A percentile compares a stretch with the other conserved stretches of the same genome.
phyloP scores from a whole-genome alignment of 1,140 invertebrate species.

The Melipona quadrifasciata region DNA sequence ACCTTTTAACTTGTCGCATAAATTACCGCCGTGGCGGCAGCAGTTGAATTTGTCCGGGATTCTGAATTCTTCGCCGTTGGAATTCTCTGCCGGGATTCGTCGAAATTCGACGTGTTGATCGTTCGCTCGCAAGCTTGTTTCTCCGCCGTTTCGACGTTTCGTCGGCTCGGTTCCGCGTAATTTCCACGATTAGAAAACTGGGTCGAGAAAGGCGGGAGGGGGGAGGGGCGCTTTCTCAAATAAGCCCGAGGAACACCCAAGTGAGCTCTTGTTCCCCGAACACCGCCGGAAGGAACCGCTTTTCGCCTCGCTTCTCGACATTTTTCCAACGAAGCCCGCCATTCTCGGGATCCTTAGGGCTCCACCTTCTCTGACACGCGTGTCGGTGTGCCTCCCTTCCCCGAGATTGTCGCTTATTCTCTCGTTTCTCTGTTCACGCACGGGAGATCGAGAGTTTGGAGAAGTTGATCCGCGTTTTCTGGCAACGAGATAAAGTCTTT shows the following conservation, averaged over 20 bases:
- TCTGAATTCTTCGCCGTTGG: background rate
- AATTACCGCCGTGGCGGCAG: background rate
- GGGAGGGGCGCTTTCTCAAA: conserved; percentile 1
- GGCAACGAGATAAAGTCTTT: too few relatives aligned
- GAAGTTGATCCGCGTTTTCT: too few relatives aligned
- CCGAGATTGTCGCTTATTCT: background rate
- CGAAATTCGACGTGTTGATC: conserved; percentile 1
- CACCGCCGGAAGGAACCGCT: conserved; percentile 26
- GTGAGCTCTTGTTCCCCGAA: background rate
- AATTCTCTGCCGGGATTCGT: conserved; percentile 2
- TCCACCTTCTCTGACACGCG: too few relatives aligned
- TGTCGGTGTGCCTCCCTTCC: too few relatives aligned
- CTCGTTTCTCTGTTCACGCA: background rate
- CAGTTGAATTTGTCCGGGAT: conserved; percentile 16
- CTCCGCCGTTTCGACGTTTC: background rate
- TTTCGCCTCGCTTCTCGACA: background rate
- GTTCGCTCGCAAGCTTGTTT: background rate
- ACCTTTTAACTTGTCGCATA: conserved; percentile 5
- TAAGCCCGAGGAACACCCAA: background rate
- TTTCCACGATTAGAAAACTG: conserved; percentile 54
- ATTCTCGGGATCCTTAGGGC: too few relatives aligned
- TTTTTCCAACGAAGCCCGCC: background rate
- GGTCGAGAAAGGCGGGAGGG: background rate
- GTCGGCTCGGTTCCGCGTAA: conserved; percentile 33
- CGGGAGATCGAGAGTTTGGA: background rate